Conservation (phyloP, 2,113 vertebrate genomes). For the Syngnathus floridae region DNA sequence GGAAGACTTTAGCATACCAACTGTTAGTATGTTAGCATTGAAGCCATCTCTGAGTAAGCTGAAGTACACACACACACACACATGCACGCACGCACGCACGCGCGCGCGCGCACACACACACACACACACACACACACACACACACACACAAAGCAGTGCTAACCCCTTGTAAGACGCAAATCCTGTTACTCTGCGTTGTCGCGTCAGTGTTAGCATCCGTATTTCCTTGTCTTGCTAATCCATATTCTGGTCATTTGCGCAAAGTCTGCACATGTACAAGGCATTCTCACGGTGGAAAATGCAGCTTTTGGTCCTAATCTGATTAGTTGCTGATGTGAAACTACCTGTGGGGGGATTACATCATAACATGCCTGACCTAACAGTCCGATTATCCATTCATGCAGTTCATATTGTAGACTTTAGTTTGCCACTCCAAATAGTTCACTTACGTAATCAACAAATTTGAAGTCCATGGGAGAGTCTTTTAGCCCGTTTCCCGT, state of each 20-base stretch:
- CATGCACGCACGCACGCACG: too few relatives aligned
- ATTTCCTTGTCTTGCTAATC: slow-evolving; percentile 9
- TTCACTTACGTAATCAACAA: slow-evolving; percentile 19
- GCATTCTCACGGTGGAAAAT: slow-evolving; percentile 9
- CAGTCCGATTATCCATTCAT: slow-evolving; percentile 22
- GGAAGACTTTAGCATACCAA: too few relatives aligned
- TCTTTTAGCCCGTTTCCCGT: not conserved
- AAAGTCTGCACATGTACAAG: slow-evolving; percentile 1
- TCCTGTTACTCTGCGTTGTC: slow-evolving; percentile 33
- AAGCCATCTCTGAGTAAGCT: not conserved
- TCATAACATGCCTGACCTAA: slow-evolving; percentile 13
- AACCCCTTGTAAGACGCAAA: slow-evolving; percentile 45
- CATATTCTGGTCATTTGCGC: slow-evolving; percentile 13
- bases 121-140: slow-evolving; percentile 14
- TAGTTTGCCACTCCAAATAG: not conserved
- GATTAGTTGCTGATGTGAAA: slow-evolving; percentile 18
- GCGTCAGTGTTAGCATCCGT: slow-evolving; percentile 19
- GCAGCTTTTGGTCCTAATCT: slow-evolving; percentile 25
- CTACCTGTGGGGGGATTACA: slow-evolving; percentile 8
- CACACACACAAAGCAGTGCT: slow-evolving; percentile 13
- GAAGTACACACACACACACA: not conserved
- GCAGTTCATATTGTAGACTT: not conserved
- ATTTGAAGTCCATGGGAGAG: not conserved
- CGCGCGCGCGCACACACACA: not conserved
- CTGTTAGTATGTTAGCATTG: not conserved